Evolutionary conservation across 2,797 vertebrate genomes (phyloP).

Genomic region (Melanitta fusca): DNA sequence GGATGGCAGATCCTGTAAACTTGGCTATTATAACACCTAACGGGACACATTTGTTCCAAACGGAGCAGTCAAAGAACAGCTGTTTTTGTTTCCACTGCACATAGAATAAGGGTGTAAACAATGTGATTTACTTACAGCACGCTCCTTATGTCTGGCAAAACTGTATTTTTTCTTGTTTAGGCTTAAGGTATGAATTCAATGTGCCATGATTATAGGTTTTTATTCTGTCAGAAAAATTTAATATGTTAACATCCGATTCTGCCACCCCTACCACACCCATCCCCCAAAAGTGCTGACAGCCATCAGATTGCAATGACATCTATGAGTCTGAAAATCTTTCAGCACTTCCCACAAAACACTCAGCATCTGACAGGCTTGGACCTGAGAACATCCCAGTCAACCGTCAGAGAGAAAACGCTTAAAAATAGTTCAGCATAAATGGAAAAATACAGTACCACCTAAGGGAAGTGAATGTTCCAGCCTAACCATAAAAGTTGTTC

Average conservation of each 20-base stretch:
- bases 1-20: neutral
- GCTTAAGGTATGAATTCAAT: constrained; percentile 54
- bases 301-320: neutral
- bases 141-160: constrained; percentile 66
- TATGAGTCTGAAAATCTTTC: neutral
- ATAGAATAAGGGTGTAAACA: neutral
- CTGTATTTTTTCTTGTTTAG: constrained; percentile 39
- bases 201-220: constrained; percentile 43
- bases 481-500: neutral
- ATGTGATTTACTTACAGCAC: constrained; percentile 47
- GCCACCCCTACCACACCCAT: neutral
- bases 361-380: neutral
- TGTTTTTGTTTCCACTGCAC: constrained; percentile 50
- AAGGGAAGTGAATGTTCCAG: neutral
- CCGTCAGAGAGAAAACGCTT: constrained; percentile 57
- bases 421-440: neutral
- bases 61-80: constrained; percentile 33
- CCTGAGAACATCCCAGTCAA: constrained; percentile 33
- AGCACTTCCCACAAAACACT: neutral
- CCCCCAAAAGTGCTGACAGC: neutral
- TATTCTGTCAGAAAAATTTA: constrained; percentile 53
- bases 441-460: neutral
- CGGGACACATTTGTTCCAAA: neutral
- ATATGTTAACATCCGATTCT: neutral
- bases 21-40: neutral